Conservation (phyloP, 2,113 vertebrate species). For the Beaufortia kweichowensis region DNA sequence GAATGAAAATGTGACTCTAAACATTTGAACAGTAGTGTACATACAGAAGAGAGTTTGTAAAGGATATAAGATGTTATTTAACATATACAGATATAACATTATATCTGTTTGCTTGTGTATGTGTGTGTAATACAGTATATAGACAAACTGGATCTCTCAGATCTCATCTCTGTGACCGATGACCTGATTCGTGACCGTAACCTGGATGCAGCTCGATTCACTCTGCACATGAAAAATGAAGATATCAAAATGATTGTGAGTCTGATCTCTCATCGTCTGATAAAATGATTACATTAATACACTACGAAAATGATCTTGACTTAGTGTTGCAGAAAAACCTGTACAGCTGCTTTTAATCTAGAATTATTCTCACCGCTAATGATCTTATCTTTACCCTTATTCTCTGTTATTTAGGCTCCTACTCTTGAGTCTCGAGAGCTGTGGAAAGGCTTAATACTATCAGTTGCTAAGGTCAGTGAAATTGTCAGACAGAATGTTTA, state of each 20-base stretch:
- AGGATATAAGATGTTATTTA: no score
- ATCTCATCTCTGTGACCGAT: slow-evolving; percentile 69
- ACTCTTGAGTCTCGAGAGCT: slow-evolving; percentile 78
- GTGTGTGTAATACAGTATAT: slow-evolving; percentile 69
- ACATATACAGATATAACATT: background rate
- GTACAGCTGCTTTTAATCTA: background rate
- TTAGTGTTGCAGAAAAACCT: background rate
- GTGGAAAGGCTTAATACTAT: slow-evolving; percentile 83
- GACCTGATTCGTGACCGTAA: slow-evolving; percentile 63
- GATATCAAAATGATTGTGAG: slow-evolving; percentile 76
- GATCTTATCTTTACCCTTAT: background rate
- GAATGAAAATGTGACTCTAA: no score
- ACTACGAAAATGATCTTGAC: background rate
- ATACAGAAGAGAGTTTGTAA: no score
- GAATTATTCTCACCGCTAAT: background rate
- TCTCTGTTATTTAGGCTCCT: slow-evolving; percentile 64
- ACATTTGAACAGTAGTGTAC: no score
- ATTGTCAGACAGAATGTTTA: background rate
- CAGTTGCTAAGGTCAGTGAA: slow-evolving; percentile 73
- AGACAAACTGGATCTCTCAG: slow-evolving; percentile 75
- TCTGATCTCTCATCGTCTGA: background rate
- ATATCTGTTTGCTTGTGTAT: slow-evolving; percentile 21
- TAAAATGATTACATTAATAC: background rate
- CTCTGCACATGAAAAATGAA: slow-evolving; percentile 61
- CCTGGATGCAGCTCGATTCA: slow-evolving; percentile 60